phyloP scores from a whole-genome alignment of 1,140 invertebrate genomes.

The Thaumetopoea pityocampa region DNA sequence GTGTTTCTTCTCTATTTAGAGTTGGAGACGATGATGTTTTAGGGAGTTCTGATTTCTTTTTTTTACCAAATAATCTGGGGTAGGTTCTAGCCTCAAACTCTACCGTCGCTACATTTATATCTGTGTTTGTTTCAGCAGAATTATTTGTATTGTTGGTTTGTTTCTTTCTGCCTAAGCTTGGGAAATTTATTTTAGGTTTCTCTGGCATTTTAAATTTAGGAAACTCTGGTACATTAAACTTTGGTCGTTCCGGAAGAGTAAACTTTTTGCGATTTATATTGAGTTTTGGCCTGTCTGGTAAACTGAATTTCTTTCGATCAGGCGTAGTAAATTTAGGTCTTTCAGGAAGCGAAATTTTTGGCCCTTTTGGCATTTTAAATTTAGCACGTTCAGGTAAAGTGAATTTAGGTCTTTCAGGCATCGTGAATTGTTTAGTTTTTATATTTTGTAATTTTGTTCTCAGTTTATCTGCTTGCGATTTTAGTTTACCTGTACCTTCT shows the following conservation, averaged over 20 bases:
- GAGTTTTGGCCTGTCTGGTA: constrained; percentile 77
- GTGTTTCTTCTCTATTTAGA: constrained; percentile 68
- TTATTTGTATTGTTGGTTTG: constrained; percentile 58
- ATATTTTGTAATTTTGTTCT: constrained; percentile 78
- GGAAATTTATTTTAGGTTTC: constrained; percentile 76
- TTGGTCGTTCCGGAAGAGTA: constrained; percentile 75
- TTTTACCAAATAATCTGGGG: constrained; percentile 83
- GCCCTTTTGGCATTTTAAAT: constrained; percentile 78
- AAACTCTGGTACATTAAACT: constrained; percentile 78
- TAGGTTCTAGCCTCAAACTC: constrained; percentile 86
- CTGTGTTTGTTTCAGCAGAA: constrained; percentile 48
- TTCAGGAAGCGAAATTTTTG: constrained; percentile 77
- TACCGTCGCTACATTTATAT: constrained; percentile 70
- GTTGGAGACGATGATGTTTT: constrained; percentile 66
- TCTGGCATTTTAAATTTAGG: constrained; percentile 80
- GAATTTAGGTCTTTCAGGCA: constrained; percentile 76
- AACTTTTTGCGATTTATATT: constrained; percentile 77
- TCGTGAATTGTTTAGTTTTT: constrained; percentile 74
- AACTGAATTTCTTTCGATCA: constrained; percentile 75
- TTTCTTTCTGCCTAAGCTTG: constrained; percentile 60
- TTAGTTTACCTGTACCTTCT: constrained; percentile 76
- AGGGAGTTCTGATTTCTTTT: constrained; percentile 64
- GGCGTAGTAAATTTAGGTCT: constrained; percentile 76
- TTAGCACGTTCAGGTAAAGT: constrained; percentile 74
- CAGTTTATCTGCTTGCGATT: constrained; percentile 78